Conservation (phyloP, 2,113 vertebrate genomes). For the Sinocyclocheilus maitianheensis region DNA sequence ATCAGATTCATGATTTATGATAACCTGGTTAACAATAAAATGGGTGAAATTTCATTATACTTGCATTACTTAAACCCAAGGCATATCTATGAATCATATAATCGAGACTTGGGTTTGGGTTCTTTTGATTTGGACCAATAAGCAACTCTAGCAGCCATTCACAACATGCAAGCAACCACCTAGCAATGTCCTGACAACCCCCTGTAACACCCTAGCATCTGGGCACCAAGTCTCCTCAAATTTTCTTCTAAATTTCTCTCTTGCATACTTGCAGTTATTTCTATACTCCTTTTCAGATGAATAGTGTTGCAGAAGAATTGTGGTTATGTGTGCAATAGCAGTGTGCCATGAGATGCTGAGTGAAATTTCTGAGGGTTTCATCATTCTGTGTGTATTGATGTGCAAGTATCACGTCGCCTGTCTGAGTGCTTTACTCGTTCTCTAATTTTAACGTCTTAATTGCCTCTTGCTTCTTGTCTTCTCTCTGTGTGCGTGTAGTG, state of each 20-base stretch:
- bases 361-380: slow-evolving; percentile 41
- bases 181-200: neutral
- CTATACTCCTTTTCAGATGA: neutral
- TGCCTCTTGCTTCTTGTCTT: neutral
- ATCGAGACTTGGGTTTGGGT: neutral
- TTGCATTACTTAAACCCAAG: neutral
- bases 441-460: slow-evolving; percentile 19
- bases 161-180: neutral
- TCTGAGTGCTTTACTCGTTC: slow-evolving; percentile 8
- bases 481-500: slow-evolving; percentile 74
- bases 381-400: slow-evolving; percentile 33
- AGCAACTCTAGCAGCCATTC: neutral
- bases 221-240: neutral
- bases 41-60: neutral
- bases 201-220: neutral
- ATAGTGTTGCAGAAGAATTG: neutral
- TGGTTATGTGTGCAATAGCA: neutral
- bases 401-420: neutral
- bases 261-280: neutral
- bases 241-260: neutral
- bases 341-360: slow-evolving; percentile 10
- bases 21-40: neutral
- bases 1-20: too few relatives aligned
- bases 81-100: neutral
- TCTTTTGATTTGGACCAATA: neutral